Percentiles rank a stretch among this genome's conserved stretches.
These are phyloP conservation scores for Crypturellus undulatus DNA, from an alignment of 2,113 vertebrate species.

Conservation along the genomic window DNA sequence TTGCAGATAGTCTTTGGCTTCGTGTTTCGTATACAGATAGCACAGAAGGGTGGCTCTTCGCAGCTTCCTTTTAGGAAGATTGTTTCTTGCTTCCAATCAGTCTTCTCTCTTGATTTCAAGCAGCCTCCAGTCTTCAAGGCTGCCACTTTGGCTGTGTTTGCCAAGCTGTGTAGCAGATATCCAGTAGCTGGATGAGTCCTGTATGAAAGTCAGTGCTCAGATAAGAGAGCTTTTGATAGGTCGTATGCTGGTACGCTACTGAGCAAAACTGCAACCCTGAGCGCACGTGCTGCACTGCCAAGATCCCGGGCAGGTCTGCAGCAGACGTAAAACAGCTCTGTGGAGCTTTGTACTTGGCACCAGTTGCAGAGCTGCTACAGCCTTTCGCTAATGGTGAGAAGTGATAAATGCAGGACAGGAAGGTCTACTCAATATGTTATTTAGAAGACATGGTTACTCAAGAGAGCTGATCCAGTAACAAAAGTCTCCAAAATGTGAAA, in stretches of 20 bases:
- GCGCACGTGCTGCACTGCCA: not conserved
- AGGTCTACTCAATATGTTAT: not conserved
- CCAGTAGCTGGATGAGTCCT: not conserved
- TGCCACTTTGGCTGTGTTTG: conserved; percentile 36
- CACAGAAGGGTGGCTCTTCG: not conserved
- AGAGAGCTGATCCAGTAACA: not conserved
- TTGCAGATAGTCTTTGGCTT: rapidly evolving
- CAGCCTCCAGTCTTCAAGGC: not conserved
- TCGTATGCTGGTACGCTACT: not conserved
- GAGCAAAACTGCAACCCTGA: not conserved
- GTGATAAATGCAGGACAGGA: not conserved
- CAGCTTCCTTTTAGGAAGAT: not conserved
- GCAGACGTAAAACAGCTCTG: not conserved
- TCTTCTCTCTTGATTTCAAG: not conserved
- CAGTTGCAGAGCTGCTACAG: not conserved
- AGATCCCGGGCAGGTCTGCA: not conserved
- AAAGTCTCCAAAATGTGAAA: not conserved
- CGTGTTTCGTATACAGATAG: not conserved
- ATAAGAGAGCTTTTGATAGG: not conserved
- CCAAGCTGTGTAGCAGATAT: not conserved
- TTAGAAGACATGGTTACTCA: not conserved
- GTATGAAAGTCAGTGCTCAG: not conserved
- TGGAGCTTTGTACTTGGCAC: not conserved
- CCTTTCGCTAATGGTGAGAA: not conserved
- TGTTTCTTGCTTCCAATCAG: not conserved